phyloP scores from a whole-genome alignment of 64 coral and sea anemone genomes.

The Dendronephthya gigantea region DNA sequence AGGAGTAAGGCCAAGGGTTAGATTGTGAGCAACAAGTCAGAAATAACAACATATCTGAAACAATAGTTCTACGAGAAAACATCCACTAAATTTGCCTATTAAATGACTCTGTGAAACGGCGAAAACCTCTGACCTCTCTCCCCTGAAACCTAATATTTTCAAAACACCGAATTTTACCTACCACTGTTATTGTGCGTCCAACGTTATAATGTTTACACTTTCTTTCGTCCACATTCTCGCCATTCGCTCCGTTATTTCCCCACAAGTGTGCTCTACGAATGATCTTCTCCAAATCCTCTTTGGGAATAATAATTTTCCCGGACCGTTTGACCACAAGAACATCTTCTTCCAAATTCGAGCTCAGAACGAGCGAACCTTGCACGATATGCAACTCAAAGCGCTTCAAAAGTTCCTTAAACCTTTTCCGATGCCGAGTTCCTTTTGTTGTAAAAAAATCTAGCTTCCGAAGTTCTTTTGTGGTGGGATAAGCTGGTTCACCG shows the following conservation, averaged over 20 bases:
- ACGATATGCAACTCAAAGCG: not conserved
- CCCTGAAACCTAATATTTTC: not conserved
- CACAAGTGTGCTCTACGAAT: constrained; percentile 49
- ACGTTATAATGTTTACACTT: constrained; percentile 46
- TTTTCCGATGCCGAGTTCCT: not conserved
- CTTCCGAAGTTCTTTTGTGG: not conserved
- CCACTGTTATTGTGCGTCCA: not conserved
- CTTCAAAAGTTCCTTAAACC: not conserved
- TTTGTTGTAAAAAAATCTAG: not conserved
- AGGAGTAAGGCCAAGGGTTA: no score
- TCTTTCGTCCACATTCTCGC: constrained; percentile 5
- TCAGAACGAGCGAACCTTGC: not conserved
- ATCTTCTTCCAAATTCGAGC: not conserved
- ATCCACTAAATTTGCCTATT: no score
- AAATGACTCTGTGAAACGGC: not conserved
- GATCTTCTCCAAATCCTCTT: constrained; percentile 65
- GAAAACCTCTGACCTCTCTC: not conserved
- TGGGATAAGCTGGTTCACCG: not conserved
- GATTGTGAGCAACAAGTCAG: no score
- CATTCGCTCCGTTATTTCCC: constrained; percentile 37
- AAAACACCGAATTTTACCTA: not conserved
- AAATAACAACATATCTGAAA: no score
- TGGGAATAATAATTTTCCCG: constrained; percentile 79
- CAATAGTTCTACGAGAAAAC: no score
- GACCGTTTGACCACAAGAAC: constrained; percentile 56